Evolutionary conservation across 2,888 invertebrate species (phyloP), one percentile per base, ranked within the genome.

Genomic region (Hemistola chrysoprasaria): DNA sequence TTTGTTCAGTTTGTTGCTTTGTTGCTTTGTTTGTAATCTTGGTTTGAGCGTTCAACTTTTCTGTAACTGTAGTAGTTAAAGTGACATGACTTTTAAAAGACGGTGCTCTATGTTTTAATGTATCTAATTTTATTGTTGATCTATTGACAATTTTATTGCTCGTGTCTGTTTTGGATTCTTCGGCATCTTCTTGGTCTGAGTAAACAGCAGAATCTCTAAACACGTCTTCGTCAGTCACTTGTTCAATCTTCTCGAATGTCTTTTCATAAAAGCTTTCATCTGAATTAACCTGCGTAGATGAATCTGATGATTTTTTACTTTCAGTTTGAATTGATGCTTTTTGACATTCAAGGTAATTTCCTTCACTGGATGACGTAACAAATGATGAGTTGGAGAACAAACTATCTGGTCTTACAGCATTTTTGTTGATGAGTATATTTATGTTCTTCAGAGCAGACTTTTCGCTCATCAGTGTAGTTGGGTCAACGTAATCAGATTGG

Each of bases 131-230:
- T 10, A 68, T 67, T 8, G 71, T 46, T 25, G 66, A 62, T 59
- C 76, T 84, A 39, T 56, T 72, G 8, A 50, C 33, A 7, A 50
- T 25, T 62, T 71, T 77, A 29, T 58, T 59, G 8, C 50, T 45
- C 22, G 47, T 36, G 28, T 77, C 73, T 10, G 47, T 36, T 53
- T 76, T 78, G 2, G 51, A 53, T 30, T 79, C 82, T 35, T 80
- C 80, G 10, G 16, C 22, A 4, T 93, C 93, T 45, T 93, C 93
- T 47, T 90, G 91, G 61, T 95, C 95, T 49, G 95, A 95, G 72
- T 95, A 95, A 57, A 95, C 94, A 49, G 95, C 95, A 34, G 95
- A 95, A 71, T 96, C 96, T 60, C 95, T 91, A 62, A 95, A 95
- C 0, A 92, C 90, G 53, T 92, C 93, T 55, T 90, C 91, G 45